Evolutionary conservation across 1,140 invertebrate genomes (phyloP).

Genomic region (Prorops nasuta): DNA sequence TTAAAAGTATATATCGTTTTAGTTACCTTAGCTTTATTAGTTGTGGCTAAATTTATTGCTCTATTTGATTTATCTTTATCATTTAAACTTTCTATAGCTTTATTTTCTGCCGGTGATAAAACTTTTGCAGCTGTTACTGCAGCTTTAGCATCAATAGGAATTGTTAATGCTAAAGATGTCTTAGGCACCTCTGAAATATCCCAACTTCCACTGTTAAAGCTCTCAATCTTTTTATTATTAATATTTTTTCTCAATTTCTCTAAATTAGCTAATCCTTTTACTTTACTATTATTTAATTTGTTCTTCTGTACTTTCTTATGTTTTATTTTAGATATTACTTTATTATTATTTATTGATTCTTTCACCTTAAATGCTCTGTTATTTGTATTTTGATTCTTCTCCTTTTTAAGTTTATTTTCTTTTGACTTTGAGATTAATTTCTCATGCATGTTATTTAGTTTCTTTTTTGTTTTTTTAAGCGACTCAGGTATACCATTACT

Average conservation of each 20-base stretch:
- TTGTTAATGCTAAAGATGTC: too few relatives aligned
- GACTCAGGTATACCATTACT: too few relatives aligned
- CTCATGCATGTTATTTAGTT: conserved; percentile 5
- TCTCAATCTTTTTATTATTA: background rate
- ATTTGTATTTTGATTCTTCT: background rate
- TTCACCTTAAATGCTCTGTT: background rate
- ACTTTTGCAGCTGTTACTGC: background rate
- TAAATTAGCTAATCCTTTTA: too few relatives aligned
- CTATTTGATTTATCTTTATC: background rate
- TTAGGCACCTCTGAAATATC: too few relatives aligned
- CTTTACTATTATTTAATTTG: conserved; percentile 8
- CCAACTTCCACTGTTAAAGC: conserved; percentile 16
- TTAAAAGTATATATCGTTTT: conserved; percentile 1
- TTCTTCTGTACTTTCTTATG: background rate
- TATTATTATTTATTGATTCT: conserved; percentile 10
- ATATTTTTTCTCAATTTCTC: background rate
- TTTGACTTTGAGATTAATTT: background rate
- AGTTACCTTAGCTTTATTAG: conserved; percentile 2
- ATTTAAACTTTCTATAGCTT: conserved; percentile 3
- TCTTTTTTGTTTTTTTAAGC: conserved; percentile 20
- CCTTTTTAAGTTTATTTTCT: background rate
- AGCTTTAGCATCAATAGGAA: background rate
- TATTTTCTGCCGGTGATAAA: background rate
- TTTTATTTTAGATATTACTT: conserved; percentile 2
- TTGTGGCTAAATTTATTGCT: background rate